Base-by-base conservation (phyloP, 2,113 vertebrate genomes). In the Uria lomvia region DNA sequence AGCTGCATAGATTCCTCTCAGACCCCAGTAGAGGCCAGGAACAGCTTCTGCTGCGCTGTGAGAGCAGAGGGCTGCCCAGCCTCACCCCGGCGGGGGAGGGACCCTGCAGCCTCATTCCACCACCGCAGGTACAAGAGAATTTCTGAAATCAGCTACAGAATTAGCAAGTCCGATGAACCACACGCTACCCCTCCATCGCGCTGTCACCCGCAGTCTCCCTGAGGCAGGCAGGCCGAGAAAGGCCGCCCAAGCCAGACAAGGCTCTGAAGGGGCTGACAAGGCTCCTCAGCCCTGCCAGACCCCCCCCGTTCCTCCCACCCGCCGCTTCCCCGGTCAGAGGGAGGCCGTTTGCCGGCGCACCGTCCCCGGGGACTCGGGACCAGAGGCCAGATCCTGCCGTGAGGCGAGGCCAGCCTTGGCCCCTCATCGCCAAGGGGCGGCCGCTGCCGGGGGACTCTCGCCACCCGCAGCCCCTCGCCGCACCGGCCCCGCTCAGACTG, bases 111-210 rank as follows among this genome's bases (percentile, higher is more conserved):
- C 40, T 8, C 5, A 0, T 5, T 5, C 32, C 2, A 11, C 58
- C 58, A 1, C 55, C 11, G 3, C 1, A 6, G 32, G 11, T 6
- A 22, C 21, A 2, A 2, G 6, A 8, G 4, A 27, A 10, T 3
- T 30, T 15, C 55, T 1, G 0, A 13, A 15, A 68, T 1, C 38
- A 9, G 27, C 49, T 24, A 2, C 42, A 7, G 24, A 58, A 42
- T 3, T 1, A 15, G 40, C 2, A 30, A 66, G 52, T 15, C 60
- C 9, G 7, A 3, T 1, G 9, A n/a, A 13, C 29, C 30, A 6
- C 18, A 9, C 1, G 2, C 43, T 4, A 5, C n/a, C 65, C 15
- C 55, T 2, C 34, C 38, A 2, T 2, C 8, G 30, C 40, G 1
- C 32, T 15, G 53, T 7, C 63, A 58, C 8, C 29, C 52, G 0